Conservation (phyloP, 2,888 invertebrate species). For the Epinotia nisella region DNA sequence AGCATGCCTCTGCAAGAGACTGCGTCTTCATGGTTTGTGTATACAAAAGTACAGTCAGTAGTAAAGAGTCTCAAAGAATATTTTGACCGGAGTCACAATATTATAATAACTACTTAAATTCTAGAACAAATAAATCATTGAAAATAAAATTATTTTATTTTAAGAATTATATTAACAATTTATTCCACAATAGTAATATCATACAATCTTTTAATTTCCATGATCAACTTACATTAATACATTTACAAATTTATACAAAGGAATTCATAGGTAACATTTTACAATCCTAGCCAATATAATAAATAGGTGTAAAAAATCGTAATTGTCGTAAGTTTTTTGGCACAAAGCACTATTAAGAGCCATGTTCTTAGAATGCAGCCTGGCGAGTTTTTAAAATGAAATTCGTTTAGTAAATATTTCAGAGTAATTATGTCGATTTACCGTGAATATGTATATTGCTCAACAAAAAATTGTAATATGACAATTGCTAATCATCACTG, state of each 20-base stretch:
- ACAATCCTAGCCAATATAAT: slow-evolving; percentile 65
- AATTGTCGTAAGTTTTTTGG: slow-evolving; percentile 59
- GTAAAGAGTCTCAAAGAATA: neutral
- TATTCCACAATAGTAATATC: slow-evolving; percentile 56
- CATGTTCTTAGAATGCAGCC: slow-evolving; percentile 51
- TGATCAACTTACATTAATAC: slow-evolving; percentile 57
- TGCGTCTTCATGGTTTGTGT: too few species aligned
- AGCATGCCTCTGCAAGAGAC: too few species aligned
- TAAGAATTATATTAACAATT: slow-evolving; percentile 70
- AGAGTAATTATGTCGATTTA: neutral
- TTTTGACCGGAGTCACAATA: too few species aligned
- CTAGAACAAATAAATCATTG: slow-evolving; percentile 24
- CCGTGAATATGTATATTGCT: neutral
- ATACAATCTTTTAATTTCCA: slow-evolving; percentile 64
- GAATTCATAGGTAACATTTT: slow-evolving; percentile 72
- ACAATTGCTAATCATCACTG: neutral
- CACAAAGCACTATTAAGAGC: slow-evolving; percentile 65
- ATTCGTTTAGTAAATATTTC: neutral
- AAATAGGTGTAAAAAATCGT: slow-evolving; percentile 55
- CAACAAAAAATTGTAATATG: too few species aligned
- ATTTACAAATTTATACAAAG: slow-evolving; percentile 64
- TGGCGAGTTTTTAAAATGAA: slow-evolving; percentile 8
- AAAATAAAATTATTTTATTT: slow-evolving; percentile 71
- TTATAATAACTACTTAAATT: too few species aligned
- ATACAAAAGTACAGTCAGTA: neutral